Evolutionary conservation across 2,797 vertebrate species (phyloP).

Genomic region (Scleropages formosus): DNA sequence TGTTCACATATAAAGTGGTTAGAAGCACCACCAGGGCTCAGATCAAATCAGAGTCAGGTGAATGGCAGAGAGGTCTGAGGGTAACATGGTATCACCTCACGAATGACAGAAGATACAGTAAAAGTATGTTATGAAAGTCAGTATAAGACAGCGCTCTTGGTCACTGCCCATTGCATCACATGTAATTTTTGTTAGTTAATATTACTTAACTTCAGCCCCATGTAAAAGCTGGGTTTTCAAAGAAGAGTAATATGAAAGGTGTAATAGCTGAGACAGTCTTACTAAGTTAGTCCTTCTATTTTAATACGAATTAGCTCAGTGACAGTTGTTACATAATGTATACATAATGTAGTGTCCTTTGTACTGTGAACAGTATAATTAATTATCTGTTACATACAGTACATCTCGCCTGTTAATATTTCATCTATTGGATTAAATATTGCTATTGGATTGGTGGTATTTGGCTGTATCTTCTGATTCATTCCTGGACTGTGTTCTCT

Average conservation of each 20-base stretch:
- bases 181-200: too few species aligned
- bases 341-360: too few species aligned
- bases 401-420: too few species aligned
- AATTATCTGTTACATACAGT: too few species aligned
- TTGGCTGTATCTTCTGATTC: constrained; percentile 37
- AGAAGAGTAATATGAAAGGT: too few species aligned
- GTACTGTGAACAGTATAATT: too few species aligned
- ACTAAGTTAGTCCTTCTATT: too few species aligned
- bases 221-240: too few species aligned
- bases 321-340: too few species aligned
- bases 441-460: not conserved
- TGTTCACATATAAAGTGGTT: constrained; percentile 32
- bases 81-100: constrained; percentile 32
- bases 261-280: too few species aligned
- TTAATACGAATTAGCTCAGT: too few species aligned
- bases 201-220: too few species aligned
- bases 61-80: not conserved
- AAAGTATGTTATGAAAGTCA: constrained; percentile 28
- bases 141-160: not conserved
- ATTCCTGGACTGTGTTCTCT: constrained; percentile 33
- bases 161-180: not conserved
- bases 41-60: constrained; percentile 25
- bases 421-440: not conserved
- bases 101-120: constrained; percentile 40
- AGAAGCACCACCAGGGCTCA: constrained; percentile 24